Conservation (phyloP, 2,888 invertebrate genomes). For the Pyrochroa serraticornis region DNA sequence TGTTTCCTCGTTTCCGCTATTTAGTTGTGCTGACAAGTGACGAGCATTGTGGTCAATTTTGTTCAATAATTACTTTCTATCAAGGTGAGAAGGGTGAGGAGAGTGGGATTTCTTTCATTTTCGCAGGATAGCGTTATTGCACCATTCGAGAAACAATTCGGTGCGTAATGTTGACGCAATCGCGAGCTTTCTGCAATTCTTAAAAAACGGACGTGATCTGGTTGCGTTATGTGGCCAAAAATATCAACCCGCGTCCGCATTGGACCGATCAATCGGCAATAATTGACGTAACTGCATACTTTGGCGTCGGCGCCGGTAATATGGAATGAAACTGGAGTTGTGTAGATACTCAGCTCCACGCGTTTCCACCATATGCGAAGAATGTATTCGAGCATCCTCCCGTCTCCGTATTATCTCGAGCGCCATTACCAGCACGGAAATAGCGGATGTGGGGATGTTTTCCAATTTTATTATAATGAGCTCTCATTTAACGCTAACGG, state of each 20-base stretch:
- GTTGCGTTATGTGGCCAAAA: background rate
- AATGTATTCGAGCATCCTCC: conserved; percentile 13
- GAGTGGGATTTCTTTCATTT: no score
- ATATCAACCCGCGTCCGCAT: background rate
- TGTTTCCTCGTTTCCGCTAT: background rate
- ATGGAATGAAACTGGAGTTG: no score
- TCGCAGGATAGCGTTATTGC: no score
- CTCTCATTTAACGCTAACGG: conserved; percentile 50
- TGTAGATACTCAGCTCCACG: conserved; percentile 65
- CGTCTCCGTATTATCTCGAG: conserved; percentile 26
- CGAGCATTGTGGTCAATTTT: background rate
- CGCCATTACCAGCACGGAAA: conserved; percentile 17
- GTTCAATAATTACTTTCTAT: background rate
- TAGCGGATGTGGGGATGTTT: conserved; percentile 45
- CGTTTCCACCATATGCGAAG: conserved; percentile 58
- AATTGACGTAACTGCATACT: background rate
- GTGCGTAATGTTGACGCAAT: background rate
- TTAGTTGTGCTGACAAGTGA: background rate
- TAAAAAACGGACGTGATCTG: background rate
- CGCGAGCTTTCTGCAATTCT: background rate
- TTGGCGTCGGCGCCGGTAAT: background rate
- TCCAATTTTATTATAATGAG: conserved; percentile 54
- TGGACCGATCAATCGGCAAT: background rate
- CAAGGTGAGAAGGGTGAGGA: no score
- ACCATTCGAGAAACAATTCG: background rate